Evolutionary conservation across 2,888 invertebrate genomes (phyloP).

Genomic region (Pristionchus japonicus): DNA sequence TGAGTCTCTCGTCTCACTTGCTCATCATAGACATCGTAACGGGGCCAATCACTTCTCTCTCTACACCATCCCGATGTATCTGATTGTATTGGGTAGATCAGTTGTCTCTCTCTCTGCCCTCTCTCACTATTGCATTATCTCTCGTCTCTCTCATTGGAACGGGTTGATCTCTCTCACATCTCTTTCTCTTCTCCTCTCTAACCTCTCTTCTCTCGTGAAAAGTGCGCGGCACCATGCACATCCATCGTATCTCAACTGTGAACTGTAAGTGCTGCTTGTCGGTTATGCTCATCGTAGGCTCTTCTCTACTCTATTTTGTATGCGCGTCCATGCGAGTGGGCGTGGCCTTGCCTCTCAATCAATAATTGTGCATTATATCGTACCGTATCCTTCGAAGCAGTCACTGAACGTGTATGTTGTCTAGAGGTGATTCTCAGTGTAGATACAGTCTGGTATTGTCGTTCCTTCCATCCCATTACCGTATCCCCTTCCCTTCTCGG

Average conservation of each 20-base stretch:
- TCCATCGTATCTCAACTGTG: constrained; percentile 24
- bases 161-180: constrained; percentile 9
- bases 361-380: constrained; percentile 40
- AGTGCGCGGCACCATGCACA: constrained; percentile 19
- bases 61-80: constrained; percentile 19
- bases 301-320: not conserved
- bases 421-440: constrained; percentile 38
- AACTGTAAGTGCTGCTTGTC: constrained; percentile 38
- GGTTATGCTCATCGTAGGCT: constrained; percentile 30
- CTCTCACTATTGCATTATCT: constrained; percentile 41
- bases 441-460: constrained; percentile 36
- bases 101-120: not conserved
- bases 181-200: constrained; percentile 16
- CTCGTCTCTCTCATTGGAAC: constrained; percentile 18
- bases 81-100: not conserved
- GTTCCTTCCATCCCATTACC: not conserved
- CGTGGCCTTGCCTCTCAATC: constrained; percentile 23
- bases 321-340: constrained; percentile 11
- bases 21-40: not conserved
- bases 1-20: not conserved
- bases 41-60: constrained; percentile 17
- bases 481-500: not conserved
- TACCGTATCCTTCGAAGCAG: constrained; percentile 37
- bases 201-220: not conserved
- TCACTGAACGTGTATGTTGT: constrained; percentile 39